Evolutionary conservation across 2,113 vertebrate species (phyloP).

Genomic region (Sminthopsis crassicaudata): DNA sequence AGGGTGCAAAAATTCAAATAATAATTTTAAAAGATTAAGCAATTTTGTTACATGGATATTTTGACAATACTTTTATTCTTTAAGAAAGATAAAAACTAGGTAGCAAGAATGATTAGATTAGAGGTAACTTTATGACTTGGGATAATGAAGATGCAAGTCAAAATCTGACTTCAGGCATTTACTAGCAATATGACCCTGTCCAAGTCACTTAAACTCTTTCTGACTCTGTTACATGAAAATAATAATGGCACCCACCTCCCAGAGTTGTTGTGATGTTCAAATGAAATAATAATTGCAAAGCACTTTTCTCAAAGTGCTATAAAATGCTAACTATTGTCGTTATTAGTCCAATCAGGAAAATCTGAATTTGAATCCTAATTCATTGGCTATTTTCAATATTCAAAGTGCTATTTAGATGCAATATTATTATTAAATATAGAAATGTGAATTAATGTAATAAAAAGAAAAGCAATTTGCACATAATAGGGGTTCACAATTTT

Average conservation of each 20-base stretch:
- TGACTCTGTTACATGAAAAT: background rate
- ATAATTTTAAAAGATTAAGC: background rate
- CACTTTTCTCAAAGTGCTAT: background rate
- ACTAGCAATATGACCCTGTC: background rate
- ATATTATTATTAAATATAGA: background rate
- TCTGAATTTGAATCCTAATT: background rate
- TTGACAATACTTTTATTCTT: background rate
- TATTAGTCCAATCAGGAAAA: background rate
- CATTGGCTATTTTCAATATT: too few relatives aligned
- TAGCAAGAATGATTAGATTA: background rate
- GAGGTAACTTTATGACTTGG: background rate
- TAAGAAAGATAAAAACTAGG: background rate
- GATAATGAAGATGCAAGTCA: background rate
- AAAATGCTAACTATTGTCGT: background rate
- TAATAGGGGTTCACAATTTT: background rate
- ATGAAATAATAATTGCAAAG: background rate
- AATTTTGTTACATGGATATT: background rate
- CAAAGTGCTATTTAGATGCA: background rate
- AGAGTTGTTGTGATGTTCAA: background rate
- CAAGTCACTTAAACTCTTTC: background rate
- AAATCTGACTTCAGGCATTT: background rate
- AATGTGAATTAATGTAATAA: background rate
- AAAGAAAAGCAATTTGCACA: background rate
- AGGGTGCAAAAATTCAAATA: background rate
- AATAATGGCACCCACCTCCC: background rate